Percentiles rank a stretch among this genome's conserved stretches.
Evolutionary conservation across 2,113 vertebrate species (phyloP).

Genomic region (Potamarius usumacintae): DNA sequence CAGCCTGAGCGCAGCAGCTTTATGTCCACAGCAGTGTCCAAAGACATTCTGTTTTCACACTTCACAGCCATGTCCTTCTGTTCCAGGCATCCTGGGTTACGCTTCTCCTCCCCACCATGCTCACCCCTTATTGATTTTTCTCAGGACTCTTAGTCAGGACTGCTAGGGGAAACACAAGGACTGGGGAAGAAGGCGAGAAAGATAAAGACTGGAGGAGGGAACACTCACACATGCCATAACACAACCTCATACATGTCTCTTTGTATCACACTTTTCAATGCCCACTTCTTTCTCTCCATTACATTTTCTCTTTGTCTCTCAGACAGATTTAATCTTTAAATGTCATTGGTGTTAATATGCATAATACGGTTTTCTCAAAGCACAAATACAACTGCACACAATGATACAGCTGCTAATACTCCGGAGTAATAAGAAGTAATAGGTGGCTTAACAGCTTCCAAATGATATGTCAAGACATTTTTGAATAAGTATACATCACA

Average conservation of each 20-base stretch:
- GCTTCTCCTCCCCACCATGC: background rate
- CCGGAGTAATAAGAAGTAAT: background rate
- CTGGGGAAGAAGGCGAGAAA: background rate
- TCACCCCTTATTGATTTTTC: slow-evolving; percentile 49
- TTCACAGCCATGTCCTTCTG: slow-evolving; percentile 4
- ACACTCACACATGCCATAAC: background rate
- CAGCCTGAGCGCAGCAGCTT: background rate
- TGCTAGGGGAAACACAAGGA: slow-evolving; percentile 10
- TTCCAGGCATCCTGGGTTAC: slow-evolving; percentile 12
- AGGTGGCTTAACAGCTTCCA: background rate
- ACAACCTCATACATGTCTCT: background rate
- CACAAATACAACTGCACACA: background rate
- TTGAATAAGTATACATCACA: background rate
- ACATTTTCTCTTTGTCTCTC: background rate
- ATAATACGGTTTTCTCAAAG: background rate
- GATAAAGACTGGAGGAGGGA: background rate
- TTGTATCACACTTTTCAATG: background rate
- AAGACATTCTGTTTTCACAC: background rate
- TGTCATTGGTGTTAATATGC: background rate
- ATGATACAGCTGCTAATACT: background rate
- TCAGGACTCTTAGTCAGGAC: slow-evolving; percentile 44
- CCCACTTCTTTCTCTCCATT: background rate
- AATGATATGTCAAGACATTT: background rate
- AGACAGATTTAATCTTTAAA: background rate
- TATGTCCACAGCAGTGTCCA: background rate